Evolutionary conservation across 2,113 vertebrate genomes (phyloP).

Genomic region (Taurulus bubalis): DNA sequence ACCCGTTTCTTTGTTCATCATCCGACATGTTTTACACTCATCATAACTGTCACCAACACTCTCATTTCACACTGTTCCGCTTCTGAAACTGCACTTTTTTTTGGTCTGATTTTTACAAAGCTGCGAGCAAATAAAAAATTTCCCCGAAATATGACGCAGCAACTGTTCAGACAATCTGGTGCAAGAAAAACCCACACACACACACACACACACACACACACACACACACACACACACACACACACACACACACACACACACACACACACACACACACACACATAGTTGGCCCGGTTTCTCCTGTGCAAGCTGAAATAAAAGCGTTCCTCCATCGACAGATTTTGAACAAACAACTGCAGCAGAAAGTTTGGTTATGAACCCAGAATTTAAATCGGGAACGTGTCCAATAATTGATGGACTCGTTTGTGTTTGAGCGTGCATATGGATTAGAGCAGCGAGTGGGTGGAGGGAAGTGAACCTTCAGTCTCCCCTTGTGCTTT

Average conservation of each 20-base stretch:
- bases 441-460: not conserved
- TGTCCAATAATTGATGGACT: not conserved
- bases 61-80: constrained; percentile 11
- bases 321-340: constrained; percentile 1
- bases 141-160: constrained; percentile 4
- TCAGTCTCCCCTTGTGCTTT: not conserved
- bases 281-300: constrained; percentile 16
- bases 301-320: constrained; percentile 17
- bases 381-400: not conserved
- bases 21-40: not conserved
- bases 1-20: not conserved
- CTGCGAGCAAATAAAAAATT: not conserved
- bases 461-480: not conserved
- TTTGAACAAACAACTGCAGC: not conserved
- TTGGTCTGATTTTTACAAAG: constrained; percentile 4
- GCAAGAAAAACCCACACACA: not conserved
- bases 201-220: too few relatives aligned
- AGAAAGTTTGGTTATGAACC: constrained; percentile 1
- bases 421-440: not conserved
- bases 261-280: too few relatives aligned
- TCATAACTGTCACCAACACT: not conserved
- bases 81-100: constrained; percentile 10
- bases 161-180: constrained; percentile 41
- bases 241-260: too few relatives aligned
- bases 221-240: too few relatives aligned